A percentile compares a stretch with the other conserved stretches of the same genome.
Conservation (phyloP, 2,113 vertebrate genomes). For the Gymnogyps californianus region DNA sequence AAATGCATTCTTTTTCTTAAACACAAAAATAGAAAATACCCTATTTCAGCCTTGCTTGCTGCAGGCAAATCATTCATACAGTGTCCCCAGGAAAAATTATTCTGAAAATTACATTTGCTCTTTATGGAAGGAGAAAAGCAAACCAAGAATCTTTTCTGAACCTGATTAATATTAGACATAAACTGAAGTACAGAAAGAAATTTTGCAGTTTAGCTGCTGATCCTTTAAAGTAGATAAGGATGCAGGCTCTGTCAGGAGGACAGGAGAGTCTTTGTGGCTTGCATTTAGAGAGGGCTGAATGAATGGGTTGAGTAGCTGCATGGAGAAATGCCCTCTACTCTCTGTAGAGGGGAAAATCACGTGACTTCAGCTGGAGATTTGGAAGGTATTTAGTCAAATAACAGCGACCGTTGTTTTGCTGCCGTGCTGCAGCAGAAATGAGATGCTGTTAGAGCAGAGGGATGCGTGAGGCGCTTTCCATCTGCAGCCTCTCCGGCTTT, state of each 20-base stretch:
- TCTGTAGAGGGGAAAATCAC: background rate
- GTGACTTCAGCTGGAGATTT: background rate
- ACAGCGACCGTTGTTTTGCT: background rate
- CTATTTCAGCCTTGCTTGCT: background rate
- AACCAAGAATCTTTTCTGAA: background rate
- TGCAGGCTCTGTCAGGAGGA: background rate
- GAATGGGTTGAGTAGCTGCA: background rate
- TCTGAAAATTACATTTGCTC: background rate
- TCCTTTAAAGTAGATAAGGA: background rate
- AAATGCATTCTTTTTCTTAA: background rate
- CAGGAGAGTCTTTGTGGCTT: background rate
- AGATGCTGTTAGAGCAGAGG: background rate
- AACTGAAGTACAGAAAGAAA: background rate
- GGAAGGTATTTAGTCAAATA: background rate
- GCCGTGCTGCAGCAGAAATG: background rate
- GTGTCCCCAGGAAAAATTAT: background rate
- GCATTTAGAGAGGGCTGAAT: background rate
- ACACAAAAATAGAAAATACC: background rate
- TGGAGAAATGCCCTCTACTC: background rate
- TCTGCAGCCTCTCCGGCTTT: background rate
- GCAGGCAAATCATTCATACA: background rate
- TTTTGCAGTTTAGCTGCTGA: background rate
- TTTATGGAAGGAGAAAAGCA: background rate
- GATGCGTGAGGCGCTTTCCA: fast-evolving
- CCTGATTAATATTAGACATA: background rate